phyloP scores from a whole-genome alignment of 2,113 vertebrate genomes.

The Ornithorhynchus anatinus region DNA sequence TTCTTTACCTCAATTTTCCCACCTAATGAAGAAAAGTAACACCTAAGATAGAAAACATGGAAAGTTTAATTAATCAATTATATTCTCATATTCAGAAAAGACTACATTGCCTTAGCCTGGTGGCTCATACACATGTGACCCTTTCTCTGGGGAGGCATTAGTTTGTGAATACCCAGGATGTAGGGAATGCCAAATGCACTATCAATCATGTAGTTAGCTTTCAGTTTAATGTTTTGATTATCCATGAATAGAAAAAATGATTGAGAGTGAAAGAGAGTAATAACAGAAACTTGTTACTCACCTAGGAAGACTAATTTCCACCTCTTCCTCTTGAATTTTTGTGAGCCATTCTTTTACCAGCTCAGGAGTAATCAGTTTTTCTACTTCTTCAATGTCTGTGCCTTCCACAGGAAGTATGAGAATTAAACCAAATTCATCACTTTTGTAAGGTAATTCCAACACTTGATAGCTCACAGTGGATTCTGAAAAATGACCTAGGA shows the following conservation, averaged over 20 bases:
- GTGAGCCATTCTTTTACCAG: slow-evolving; percentile 37
- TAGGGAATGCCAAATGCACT: neutral
- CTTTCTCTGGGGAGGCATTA: too few species aligned
- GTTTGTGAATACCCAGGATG: too few species aligned
- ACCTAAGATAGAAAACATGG: too few species aligned
- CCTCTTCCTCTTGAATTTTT: slow-evolving; percentile 38
- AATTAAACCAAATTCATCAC: slow-evolving; percentile 43
- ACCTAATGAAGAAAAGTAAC: too few species aligned
- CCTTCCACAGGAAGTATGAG: slow-evolving; percentile 49
- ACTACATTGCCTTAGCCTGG: too few species aligned
- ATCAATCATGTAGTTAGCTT: neutral
- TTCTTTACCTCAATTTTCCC: too few species aligned
- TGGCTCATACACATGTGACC: too few species aligned
- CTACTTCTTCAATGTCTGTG: slow-evolving; percentile 17
- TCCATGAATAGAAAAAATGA: rapidly evolving
- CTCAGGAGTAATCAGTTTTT: slow-evolving; percentile 29
- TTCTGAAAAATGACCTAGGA: slow-evolving; percentile 52
- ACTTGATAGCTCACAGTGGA: slow-evolving; percentile 23
- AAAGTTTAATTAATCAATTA: too few species aligned
- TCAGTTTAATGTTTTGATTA: neutral
- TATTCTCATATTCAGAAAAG: too few species aligned
- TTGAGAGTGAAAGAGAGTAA: neutral
- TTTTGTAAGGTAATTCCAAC: slow-evolving; percentile 55
- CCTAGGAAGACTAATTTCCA: slow-evolving; percentile 54
- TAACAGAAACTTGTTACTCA: slow-evolving; percentile 1